phyloP scores from a whole-genome alignment of 2,113 vertebrate genomes.

The Gymnogyps californianus region DNA sequence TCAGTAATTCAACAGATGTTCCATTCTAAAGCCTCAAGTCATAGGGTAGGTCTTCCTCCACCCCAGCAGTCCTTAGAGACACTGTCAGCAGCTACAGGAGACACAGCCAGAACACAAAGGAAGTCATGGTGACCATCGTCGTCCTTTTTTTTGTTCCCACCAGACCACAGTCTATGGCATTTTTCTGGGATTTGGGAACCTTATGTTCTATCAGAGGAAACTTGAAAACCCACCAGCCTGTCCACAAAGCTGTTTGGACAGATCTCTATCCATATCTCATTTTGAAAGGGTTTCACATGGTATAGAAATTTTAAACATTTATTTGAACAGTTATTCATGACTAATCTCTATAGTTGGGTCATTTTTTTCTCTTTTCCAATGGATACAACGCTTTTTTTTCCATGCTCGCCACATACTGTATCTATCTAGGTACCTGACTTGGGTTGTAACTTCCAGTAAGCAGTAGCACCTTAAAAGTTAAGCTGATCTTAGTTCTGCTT shows the following conservation, averaged over 20 bases:
- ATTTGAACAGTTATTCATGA: not conserved
- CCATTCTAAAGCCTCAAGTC: not conserved
- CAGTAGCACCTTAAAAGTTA: not conserved
- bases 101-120: not conserved
- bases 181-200: not conserved
- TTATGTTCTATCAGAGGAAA: not conserved
- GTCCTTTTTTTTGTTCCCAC: not conserved
- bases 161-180: not conserved
- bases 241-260: not conserved
- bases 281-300: not conserved
- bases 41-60: not conserved
- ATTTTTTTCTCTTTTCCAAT: not conserved
- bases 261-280: not conserved
- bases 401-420: accelerated
- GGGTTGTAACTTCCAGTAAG: not conserved
- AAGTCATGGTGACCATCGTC: not conserved
- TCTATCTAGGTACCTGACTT: not conserved
- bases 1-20: not conserved
- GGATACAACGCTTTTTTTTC: not conserved
- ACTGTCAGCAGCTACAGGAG: not conserved
- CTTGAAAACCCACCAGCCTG: not conserved
- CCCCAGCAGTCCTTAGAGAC: not conserved
- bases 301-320: not conserved
- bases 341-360: not conserved
- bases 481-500: not conserved